phyloP scores from a whole-genome alignment of 92 coral and sea anemone genomes.

The Siderastrea siderea region DNA sequence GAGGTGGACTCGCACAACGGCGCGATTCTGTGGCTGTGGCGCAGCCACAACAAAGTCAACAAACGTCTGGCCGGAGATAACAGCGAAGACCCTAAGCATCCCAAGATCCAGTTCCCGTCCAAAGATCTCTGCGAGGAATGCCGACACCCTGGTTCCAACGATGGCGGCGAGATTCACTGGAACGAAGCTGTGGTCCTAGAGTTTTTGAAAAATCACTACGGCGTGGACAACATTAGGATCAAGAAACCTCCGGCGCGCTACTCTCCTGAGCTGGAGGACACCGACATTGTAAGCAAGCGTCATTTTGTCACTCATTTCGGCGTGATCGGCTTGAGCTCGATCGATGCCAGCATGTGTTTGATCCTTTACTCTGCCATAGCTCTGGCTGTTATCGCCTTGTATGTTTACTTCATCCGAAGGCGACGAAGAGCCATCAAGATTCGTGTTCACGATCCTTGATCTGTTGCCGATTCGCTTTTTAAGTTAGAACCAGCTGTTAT shows the following conservation, averaged over 20 bases:
- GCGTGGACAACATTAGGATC: conserved; percentile 90
- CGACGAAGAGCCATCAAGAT: conserved; percentile 77
- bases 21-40: conserved; percentile 96
- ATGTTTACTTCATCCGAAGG: conserved; percentile 90
- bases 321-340: conserved; percentile 76
- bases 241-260: conserved; percentile 53
- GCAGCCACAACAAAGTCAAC: conserved; percentile 93
- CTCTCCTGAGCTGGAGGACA: conserved; percentile 81
- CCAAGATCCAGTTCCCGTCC: conserved; percentile 92
- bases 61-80: conserved; percentile 85
- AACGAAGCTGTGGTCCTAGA: conserved; percentile 80
- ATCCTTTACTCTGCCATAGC: conserved; percentile 89
- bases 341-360: conserved; percentile 95
- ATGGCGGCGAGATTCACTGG: conserved; percentile 60
- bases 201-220: conserved; percentile 92
- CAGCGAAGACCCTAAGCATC: conserved; percentile 94
- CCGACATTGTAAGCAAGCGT: conserved; percentile 91
- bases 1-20: conserved; percentile 84
- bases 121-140: conserved; percentile 85
- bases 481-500: background rate
- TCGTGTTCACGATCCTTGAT: conserved; percentile 87
- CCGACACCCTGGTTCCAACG: conserved; percentile 39
- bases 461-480: background rate
- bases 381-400: conserved; percentile 81
- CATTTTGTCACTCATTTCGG: conserved; percentile 58